Evolutionary conservation across 2,113 vertebrate genomes (phyloP).

Genomic region (Aspiorhynchus laticeps): DNA sequence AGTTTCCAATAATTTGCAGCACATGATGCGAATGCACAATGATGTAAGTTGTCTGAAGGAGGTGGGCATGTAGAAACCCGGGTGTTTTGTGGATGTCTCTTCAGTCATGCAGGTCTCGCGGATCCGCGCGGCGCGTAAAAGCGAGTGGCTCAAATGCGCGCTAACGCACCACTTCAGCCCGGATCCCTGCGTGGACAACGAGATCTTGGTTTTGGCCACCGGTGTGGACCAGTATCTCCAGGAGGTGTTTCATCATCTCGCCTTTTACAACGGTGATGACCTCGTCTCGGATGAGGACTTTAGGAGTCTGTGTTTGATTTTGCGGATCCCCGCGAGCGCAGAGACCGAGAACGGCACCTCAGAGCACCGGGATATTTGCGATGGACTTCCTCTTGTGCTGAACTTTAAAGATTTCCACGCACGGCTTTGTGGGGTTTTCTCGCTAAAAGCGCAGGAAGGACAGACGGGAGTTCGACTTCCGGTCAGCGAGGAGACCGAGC

Average conservation of each 20-base stretch:
- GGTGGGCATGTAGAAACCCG: background rate
- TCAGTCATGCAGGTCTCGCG: conserved; percentile 3
- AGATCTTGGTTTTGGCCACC: conserved; percentile 77
- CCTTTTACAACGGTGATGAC: conserved; percentile 63
- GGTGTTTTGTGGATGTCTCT: background rate
- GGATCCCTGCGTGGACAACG: conserved; percentile 70
- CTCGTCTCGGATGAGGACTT: conserved; percentile 75
- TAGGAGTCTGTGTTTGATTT: conserved; percentile 69
- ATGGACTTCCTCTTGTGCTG: conserved; percentile 64
- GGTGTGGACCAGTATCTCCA: conserved; percentile 81
- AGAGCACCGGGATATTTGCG: conserved; percentile 46
- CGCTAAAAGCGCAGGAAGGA: conserved; percentile 52
- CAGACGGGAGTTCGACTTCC: conserved; percentile 62
- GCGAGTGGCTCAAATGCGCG: conserved; percentile 76
- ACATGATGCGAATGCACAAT: background rate
- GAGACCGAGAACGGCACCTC: background rate
- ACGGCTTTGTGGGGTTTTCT: conserved; percentile 76
- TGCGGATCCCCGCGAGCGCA: conserved; percentile 61
- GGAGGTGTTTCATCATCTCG: conserved; percentile 80
- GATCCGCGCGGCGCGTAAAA: conserved; percentile 69
- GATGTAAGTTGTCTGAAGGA: background rate
- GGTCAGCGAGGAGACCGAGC: conserved; percentile 73
- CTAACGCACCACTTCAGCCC: conserved; percentile 72
- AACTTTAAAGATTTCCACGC: conserved; percentile 78
- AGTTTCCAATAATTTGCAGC: background rate